phyloP scores from a whole-genome alignment of 2,113 vertebrate species.

The Leptobrachium leishanense region DNA sequence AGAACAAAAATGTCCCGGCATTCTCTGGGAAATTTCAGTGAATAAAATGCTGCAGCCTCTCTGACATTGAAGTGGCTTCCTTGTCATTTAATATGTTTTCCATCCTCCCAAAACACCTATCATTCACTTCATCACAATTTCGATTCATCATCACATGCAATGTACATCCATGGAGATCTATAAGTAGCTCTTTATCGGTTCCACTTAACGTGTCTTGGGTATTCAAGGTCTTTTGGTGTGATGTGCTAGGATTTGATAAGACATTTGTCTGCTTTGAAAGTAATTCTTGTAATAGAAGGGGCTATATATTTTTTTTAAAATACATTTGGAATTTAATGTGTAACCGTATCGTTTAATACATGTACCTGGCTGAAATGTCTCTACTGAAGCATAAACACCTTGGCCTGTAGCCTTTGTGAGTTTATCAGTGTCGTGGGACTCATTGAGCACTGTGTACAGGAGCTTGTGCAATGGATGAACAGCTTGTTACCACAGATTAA shows the following conservation, averaged over 20 bases:
- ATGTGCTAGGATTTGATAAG: conserved; percentile 63
- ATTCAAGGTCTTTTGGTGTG: conserved; percentile 54
- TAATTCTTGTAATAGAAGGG: conserved; percentile 61
- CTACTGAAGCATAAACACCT: conserved; percentile 64
- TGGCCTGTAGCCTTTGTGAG: conserved; percentile 66
- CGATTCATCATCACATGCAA: background rate
- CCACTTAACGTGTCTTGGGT: conserved; percentile 2
- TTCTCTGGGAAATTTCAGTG: background rate
- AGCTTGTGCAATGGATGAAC: conserved; percentile 61
- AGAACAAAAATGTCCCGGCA: conserved; percentile 12
- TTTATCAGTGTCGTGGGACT: conserved; percentile 65
- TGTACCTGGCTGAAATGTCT: conserved; percentile 66
- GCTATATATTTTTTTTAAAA: conserved; percentile 61
- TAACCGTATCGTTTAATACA: conserved; percentile 65
- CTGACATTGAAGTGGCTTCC: conserved; percentile 33
- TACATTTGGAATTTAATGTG: conserved; percentile 61
- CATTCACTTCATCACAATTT: conserved; percentile 39
- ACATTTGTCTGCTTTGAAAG: conserved; percentile 61
- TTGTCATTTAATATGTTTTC: conserved; percentile 10
- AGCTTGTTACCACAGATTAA: conserved; percentile 66
- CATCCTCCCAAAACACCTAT: conserved; percentile 26
- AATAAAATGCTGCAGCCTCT: background rate
- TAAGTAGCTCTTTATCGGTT: conserved; percentile 31
- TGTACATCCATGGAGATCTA: conserved; percentile 32
- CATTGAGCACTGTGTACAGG: conserved; percentile 60